These are phyloP conservation scores for Lacerta agilis DNA, from an alignment of 2,797 vertebrate species.

Conservation along the genomic window DNA sequence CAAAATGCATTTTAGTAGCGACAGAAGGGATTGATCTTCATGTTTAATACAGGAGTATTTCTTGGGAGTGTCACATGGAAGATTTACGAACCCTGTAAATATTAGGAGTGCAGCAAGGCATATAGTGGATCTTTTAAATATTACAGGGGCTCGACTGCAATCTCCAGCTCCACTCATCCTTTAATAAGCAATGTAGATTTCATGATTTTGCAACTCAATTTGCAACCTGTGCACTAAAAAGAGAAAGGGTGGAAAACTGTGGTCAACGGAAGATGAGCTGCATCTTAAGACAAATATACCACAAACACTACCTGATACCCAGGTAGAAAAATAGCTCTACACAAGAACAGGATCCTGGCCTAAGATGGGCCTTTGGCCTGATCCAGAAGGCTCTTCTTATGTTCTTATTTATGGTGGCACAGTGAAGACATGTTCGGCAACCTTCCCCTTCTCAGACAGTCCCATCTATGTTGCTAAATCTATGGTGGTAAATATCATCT, in stretches of 20 bases:
- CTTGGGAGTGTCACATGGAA: slow-evolving; percentile 32
- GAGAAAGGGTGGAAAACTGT: not conserved
- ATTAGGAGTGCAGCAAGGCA: slow-evolving; percentile 15
- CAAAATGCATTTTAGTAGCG: slow-evolving; percentile 32
- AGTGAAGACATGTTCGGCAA: not conserved
- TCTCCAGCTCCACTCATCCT: slow-evolving; percentile 10
- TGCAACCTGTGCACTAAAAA: not conserved
- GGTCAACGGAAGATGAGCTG: slow-evolving; percentile 7
- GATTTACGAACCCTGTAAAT: slow-evolving; percentile 42
- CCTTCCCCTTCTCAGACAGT: not conserved
- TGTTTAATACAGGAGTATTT: slow-evolving; percentile 13
- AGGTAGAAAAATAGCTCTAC: fast-evolving
- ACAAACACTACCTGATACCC: not conserved
- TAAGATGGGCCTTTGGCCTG: too few species aligned
- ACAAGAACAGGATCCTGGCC: not conserved
- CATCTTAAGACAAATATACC: not conserved
- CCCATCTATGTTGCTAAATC: not conserved
- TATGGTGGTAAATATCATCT: not conserved
- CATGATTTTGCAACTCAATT: slow-evolving; percentile 15
- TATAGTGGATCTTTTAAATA: slow-evolving; percentile 23
- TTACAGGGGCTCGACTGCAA: not conserved
- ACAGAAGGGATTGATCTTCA: slow-evolving; percentile 31
- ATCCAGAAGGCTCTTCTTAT: not conserved
- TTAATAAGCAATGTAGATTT: slow-evolving; percentile 18
- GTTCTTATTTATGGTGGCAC: not conserved